phyloP scores from a whole-genome alignment of 2,888 invertebrate genomes.

The Iphiclides podalirius region DNA sequence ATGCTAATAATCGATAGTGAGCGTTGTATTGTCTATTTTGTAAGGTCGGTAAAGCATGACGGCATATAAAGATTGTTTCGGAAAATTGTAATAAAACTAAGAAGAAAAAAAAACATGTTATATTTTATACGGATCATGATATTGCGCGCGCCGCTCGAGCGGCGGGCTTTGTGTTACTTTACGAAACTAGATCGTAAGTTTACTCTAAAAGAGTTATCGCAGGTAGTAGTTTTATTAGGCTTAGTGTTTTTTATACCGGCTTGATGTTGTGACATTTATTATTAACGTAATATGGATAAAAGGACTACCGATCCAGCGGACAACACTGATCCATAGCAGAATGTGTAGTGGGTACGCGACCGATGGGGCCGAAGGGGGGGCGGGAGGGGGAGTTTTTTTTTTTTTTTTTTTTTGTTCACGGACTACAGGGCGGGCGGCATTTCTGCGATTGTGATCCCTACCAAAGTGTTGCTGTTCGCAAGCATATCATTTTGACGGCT shows the following conservation, averaged over 20 bases:
- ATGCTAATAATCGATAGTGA: conserved; percentile 69
- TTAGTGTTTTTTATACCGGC: conserved; percentile 81
- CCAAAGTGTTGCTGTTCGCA: conserved; percentile 77
- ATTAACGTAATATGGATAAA: conserved; percentile 65
- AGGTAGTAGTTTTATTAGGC: conserved; percentile 79
- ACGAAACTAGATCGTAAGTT: conserved; percentile 74
- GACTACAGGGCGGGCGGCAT: conserved; percentile 51
- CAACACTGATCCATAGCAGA: conserved; percentile 67
- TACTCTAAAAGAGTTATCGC: conserved; percentile 79
- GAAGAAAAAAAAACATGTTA: conserved; percentile 70
- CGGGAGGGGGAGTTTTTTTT: conserved; percentile 37
- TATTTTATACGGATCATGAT: conserved; percentile 73
- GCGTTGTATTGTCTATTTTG: conserved; percentile 76
- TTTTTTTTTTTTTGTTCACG: conserved; percentile 56
- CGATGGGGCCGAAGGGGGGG: conserved; percentile 32
- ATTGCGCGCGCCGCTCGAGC: conserved; percentile 45
- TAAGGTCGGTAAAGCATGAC: conserved; percentile 66
- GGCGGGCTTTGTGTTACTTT: conserved; percentile 66
- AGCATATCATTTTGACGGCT: conserved; percentile 75
- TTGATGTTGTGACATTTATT: conserved; percentile 80
- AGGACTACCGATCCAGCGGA: conserved; percentile 62
- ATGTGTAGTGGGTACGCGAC: conserved; percentile 72
- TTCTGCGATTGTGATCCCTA: conserved; percentile 60
- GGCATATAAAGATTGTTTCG: conserved; percentile 75
- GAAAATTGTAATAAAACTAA: conserved; percentile 77